Conservation (phyloP, 2,113 vertebrate genomes). For the Toxotes jaculatrix region DNA sequence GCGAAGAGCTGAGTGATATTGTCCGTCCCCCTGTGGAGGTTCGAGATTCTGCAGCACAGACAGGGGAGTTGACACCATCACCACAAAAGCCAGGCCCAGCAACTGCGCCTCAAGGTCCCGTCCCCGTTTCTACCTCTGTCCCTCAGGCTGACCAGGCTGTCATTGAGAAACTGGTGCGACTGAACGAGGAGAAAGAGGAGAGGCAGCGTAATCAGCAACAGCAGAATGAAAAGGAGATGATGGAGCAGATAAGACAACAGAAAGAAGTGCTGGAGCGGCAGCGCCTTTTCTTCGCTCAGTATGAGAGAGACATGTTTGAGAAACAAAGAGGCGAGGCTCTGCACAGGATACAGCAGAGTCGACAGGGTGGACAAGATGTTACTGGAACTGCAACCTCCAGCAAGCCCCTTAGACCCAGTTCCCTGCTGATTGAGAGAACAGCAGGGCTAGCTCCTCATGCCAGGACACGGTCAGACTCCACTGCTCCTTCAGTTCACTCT, state of each 20-base stretch:
- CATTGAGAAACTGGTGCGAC: conserved; percentile 90
- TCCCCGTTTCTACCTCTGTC: conserved; percentile 21
- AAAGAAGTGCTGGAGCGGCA: conserved; percentile 91
- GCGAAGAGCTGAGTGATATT: conserved; percentile 43
- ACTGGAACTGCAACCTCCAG: conserved; percentile 57
- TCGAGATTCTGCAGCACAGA: conserved; percentile 68
- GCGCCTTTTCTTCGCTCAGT: conserved; percentile 86
- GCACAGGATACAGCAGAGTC: conserved; percentile 84
- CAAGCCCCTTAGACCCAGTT: conserved; percentile 74
- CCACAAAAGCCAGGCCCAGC: conserved; percentile 28
- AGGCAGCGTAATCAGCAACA: conserved; percentile 91
- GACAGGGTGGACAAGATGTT: conserved; percentile 66
- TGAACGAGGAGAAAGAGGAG: conserved; percentile 92
- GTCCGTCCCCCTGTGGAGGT: conserved; percentile 56
- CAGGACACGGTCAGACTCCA: conserved; percentile 77
- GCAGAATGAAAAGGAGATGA: conserved; percentile 95
- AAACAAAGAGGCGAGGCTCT: conserved; percentile 85
- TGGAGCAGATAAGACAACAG: conserved; percentile 96
- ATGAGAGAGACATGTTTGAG: conserved; percentile 84
- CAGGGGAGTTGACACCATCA: conserved; percentile 33
- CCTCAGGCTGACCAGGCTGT: conserved; percentile 67
- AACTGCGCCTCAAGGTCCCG: conserved; percentile 3
- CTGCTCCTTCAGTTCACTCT: conserved; percentile 22
- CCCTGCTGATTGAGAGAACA: conserved; percentile 62
- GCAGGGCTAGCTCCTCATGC: conserved; percentile 56